These are phyloP conservation scores for Metopolophium dirhodum DNA, from an alignment of 1,140 invertebrate genomes.

Conservation along the genomic window DNA sequence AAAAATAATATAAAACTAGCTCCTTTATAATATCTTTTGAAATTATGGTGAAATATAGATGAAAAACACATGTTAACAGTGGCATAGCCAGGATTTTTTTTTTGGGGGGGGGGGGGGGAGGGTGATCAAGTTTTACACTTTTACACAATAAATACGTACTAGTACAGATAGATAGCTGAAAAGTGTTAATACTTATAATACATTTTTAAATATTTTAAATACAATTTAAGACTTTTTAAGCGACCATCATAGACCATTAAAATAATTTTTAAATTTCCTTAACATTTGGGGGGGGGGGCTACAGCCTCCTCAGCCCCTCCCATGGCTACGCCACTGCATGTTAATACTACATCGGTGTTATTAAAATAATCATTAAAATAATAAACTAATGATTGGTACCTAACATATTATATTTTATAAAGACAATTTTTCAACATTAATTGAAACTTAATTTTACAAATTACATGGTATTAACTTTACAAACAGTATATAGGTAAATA, in stretches of 20 bases:
- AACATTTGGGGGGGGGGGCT: too few species aligned
- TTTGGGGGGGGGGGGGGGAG: too few species aligned
- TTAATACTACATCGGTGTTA: neutral
- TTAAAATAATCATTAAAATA: neutral
- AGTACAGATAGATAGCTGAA: too few species aligned
- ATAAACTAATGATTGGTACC: neutral
- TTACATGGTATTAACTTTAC: neutral
- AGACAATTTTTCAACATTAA: neutral
- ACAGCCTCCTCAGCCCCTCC: too few species aligned
- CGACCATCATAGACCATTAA: too few species aligned
- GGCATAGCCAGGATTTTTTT: too few species aligned
- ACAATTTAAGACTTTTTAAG: too few species aligned
- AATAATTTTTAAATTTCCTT: too few species aligned
- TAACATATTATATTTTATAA: neutral
- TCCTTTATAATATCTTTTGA: neutral
- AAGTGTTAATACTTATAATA: too few species aligned
- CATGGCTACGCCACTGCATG: neutral
- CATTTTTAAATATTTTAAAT: too few species aligned
- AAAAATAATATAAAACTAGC: neutral
- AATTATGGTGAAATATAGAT: neutral
- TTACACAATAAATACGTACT: too few species aligned
- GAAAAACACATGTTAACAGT: neutral
- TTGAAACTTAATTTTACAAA: neutral
- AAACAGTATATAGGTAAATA: neutral
- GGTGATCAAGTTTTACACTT: too few species aligned